Conservation (phyloP, 2,113 vertebrate species). For the Ia io region DNA sequence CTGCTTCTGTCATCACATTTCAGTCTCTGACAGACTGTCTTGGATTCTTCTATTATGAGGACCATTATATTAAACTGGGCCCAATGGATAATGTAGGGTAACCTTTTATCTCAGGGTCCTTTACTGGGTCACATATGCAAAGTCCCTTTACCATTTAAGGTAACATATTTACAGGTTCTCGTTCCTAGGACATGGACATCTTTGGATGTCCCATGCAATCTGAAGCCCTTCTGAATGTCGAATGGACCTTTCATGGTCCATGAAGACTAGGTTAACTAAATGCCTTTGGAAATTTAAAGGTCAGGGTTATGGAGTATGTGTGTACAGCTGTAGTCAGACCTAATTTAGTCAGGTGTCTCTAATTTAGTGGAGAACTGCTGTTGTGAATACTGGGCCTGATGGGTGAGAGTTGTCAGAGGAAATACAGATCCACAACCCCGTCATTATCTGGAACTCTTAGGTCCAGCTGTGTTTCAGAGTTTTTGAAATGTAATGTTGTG, state of each 20-base stretch:
- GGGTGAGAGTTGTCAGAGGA: neutral
- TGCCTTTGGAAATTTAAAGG: neutral
- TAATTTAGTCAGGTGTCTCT: neutral
- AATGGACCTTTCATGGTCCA: neutral
- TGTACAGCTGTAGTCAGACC: neutral
- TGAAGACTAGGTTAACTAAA: neutral
- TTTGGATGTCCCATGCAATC: neutral
- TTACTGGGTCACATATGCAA: neutral
- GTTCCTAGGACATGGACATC: neutral
- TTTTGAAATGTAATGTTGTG: conserved; percentile 1
- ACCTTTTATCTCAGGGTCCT: neutral
- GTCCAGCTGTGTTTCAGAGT: neutral
- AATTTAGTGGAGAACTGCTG: neutral
- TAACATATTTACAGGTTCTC: neutral
- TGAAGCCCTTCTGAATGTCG: neutral
- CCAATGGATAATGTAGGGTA: neutral
- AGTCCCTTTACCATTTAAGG: neutral
- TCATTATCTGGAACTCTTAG: neutral
- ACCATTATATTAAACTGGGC: neutral
- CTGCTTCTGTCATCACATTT: neutral
- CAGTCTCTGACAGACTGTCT: neutral
- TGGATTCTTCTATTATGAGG: neutral
- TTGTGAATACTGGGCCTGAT: neutral
- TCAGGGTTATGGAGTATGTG: neutral
- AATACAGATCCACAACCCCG: neutral